These are phyloP conservation scores for Odontomyia ornata DNA, from an alignment of 2,888 invertebrate genomes.

Conservation along the genomic window DNA sequence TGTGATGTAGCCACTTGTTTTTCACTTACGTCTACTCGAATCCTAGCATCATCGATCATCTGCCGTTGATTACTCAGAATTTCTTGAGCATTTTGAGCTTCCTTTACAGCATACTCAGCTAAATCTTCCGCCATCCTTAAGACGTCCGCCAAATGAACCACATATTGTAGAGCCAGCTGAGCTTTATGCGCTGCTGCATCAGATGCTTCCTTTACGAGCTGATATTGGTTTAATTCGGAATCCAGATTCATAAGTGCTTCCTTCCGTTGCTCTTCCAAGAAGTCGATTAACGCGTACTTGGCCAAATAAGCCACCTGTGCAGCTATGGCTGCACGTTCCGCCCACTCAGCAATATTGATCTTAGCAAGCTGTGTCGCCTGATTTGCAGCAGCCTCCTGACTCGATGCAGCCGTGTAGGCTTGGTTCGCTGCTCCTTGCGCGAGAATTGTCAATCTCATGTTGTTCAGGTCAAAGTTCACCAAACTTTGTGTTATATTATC, in stretches of 20 bases:
- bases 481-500: not conserved
- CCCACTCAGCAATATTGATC: not conserved
- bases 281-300: not conserved
- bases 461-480: not conserved
- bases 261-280: not conserved
- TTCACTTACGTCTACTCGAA: not conserved
- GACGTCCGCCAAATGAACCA: not conserved
- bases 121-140: not conserved
- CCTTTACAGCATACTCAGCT: not conserved
- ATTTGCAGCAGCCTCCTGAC: constrained; percentile 18
- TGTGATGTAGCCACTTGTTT: not conserved
- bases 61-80: not conserved
- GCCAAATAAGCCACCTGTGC: not conserved
- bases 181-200: not conserved
- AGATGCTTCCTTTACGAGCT: not conserved
- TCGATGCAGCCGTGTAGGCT: not conserved
- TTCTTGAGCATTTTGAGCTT: not conserved
- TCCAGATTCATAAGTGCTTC: not conserved
- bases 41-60: not conserved
- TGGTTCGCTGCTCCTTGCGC: constrained; percentile 18
- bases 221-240: not conserved
- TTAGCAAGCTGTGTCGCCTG: not conserved
- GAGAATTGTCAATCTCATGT: not conserved
- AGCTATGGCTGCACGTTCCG: not conserved
- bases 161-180: not conserved